These are phyloP conservation scores for Athalia rosae DNA, from an alignment of 2,888 invertebrate genomes.

Conservation along the genomic window DNA sequence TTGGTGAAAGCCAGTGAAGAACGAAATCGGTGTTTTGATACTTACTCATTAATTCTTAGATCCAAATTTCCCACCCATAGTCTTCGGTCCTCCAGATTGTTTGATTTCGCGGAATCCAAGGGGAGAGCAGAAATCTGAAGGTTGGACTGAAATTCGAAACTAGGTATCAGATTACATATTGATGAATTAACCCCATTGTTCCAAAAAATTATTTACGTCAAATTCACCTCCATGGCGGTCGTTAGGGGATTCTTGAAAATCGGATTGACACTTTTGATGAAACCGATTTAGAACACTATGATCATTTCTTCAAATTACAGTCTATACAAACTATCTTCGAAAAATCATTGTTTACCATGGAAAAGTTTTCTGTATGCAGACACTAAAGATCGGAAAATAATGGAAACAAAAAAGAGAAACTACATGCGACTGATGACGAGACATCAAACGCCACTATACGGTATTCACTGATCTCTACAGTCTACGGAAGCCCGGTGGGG, in stretches of 20 bases:
- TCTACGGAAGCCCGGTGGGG: too few relatives aligned
- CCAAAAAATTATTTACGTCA: background rate
- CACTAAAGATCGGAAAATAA: background rate
- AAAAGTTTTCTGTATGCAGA: slow-evolving; percentile 1
- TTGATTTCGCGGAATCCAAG: slow-evolving; percentile 77
- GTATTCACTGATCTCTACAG: too few relatives aligned
- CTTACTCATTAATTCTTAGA: slow-evolving; percentile 95
- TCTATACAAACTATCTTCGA: slow-evolving; percentile 1
- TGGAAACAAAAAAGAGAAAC: slow-evolving; percentile 19
- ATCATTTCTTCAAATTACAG: slow-evolving; percentile 9
- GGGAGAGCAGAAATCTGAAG: slow-evolving; percentile 75
- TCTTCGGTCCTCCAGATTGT: slow-evolving; percentile 80
- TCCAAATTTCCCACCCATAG: slow-evolving; percentile 96
- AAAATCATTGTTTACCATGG: background rate
- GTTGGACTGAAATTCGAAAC: slow-evolving; percentile 9
- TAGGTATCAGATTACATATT: too few relatives aligned
- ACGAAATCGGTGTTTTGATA: slow-evolving; percentile 64
- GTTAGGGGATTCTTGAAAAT: background rate
- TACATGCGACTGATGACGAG: background rate
- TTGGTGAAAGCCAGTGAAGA: too few relatives aligned
- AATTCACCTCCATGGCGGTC: slow-evolving; percentile 31
- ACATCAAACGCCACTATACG: slow-evolving; percentile 30
- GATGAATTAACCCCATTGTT: too few relatives aligned
- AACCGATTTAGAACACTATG: slow-evolving; percentile 6
- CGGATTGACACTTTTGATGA: slow-evolving; percentile 1